Conservation (phyloP, 2,888 invertebrate species). For the Eristalis intricaria region DNA sequence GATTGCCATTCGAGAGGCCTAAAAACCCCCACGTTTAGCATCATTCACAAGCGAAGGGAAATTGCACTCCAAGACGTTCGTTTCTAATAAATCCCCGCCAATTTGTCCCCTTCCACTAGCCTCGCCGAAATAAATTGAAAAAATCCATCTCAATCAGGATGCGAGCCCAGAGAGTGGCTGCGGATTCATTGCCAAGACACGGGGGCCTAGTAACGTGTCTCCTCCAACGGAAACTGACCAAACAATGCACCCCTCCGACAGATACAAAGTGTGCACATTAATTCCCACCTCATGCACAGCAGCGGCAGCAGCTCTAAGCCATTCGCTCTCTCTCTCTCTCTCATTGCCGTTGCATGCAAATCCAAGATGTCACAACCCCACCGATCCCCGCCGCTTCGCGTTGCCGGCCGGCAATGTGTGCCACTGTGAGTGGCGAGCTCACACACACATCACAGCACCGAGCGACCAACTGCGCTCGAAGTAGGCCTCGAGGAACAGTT, state of each 20-base stretch:
- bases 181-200: neutral
- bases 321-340: conserved; percentile 33
- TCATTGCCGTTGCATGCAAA: conserved; percentile 51
- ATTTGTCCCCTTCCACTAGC: conserved; percentile 50
- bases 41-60: neutral
- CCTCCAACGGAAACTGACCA: conserved; percentile 64
- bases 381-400: conserved; percentile 10
- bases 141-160: conserved; percentile 71
- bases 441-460: conserved; percentile 48
- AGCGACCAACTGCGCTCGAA: conserved; percentile 41
- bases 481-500: conserved; percentile 62
- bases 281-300: conserved; percentile 59
- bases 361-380: conserved; percentile 64
- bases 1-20: neutral
- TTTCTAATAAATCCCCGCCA: conserved; percentile 45
- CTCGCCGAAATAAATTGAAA: conserved; percentile 55
- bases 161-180: conserved; percentile 18
- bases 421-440: conserved; percentile 33
- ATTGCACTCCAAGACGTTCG: conserved; percentile 11
- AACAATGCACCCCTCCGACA: conserved; percentile 70
- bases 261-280: conserved; percentile 69
- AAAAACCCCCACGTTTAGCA: neutral
- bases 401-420: conserved; percentile 34
- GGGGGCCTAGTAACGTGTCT: neutral
- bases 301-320: conserved; percentile 47